A percentile compares a stretch with the other conserved stretches of the same genome.
These are phyloP conservation scores for roundworm (Caenorhabditis elegans) DNA, from an alignment of 1,140 invertebrate genomes.

Conservation along the genomic window WBcel235 BX284603.4:3989501-3990000, in stretches of 20 bases:
- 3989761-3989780: background rate
- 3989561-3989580: background rate
- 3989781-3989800: conserved; percentile 16
- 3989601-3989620: conserved; percentile 28
- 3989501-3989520: no score
- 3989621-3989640: background rate
- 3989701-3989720: background rate
- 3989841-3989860: conserved; percentile 30
- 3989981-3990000: no score
- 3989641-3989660: background rate
- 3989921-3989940: no score
- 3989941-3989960: no score
- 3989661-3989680: background rate
- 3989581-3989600: conserved; percentile 25
- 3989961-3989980: no score
- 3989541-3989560: background rate
- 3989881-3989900: background rate
- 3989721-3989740: background rate
- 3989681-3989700: conserved; percentile 5
- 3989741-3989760: background rate
- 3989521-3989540: no score
- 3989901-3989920: background rate
- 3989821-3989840: conserved; percentile 35
- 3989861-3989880: conserved; percentile 38
- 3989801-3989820: conserved; percentile 33